These are phyloP conservation scores for Acrossocheilus fasciatus DNA, from an alignment of 2,797 vertebrate genomes.

Conservation along the genomic window DNA sequence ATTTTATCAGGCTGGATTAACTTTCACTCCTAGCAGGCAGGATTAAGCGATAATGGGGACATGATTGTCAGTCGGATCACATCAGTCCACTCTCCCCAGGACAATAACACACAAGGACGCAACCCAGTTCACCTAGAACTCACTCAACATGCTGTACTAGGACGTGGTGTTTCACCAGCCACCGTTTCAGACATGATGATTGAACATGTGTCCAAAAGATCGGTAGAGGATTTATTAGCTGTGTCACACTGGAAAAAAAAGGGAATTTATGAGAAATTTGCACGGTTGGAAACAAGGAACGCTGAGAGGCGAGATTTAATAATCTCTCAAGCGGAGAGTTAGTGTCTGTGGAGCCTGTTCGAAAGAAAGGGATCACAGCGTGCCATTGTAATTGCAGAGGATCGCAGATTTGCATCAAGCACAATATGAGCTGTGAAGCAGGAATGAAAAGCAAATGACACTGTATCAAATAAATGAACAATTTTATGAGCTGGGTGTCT, in stretches of 20 bases:
- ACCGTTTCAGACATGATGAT: constrained; percentile 23
- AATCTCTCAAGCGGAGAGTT: constrained; percentile 16
- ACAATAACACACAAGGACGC: constrained; percentile 78
- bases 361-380: constrained; percentile 44
- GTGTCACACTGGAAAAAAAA: not conserved
- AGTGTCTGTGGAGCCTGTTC: not conserved
- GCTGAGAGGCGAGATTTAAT: constrained; percentile 56
- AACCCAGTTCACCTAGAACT: constrained; percentile 65
- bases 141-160: constrained; percentile 62
- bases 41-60: constrained; percentile 68
- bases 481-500: constrained; percentile 54
- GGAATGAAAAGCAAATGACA: constrained; percentile 56
- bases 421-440: constrained; percentile 57
- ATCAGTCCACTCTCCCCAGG: constrained; percentile 68
- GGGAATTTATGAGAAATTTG: constrained; percentile 17
- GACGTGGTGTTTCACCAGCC: constrained; percentile 18
- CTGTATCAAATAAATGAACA: constrained; percentile 54
- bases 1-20: constrained; percentile 57
- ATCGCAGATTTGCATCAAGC: constrained; percentile 55
- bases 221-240: constrained; percentile 15
- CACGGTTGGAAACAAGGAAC: constrained; percentile 13
- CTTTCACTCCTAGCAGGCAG: constrained; percentile 61
- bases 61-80: constrained; percentile 78
- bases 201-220: constrained; percentile 27
- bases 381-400: constrained; percentile 44